These are phyloP conservation scores for Epinephelus awoara DNA, from an alignment of 2,797 vertebrate genomes.

Conservation along the genomic window DNA sequence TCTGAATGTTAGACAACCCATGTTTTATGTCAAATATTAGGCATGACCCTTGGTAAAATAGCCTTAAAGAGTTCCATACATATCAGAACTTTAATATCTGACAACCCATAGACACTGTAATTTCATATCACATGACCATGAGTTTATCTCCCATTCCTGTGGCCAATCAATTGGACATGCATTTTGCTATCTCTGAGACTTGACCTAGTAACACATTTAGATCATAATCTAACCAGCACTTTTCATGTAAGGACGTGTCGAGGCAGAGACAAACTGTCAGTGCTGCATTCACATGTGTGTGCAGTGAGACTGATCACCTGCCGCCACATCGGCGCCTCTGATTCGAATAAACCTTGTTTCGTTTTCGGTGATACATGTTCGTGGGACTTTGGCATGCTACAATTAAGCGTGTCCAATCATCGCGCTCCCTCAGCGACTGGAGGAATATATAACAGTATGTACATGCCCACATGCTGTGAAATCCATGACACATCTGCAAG, in stretches of 20 bases:
- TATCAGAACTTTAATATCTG: constrained; percentile 20
- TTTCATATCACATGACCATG: constrained; percentile 21
- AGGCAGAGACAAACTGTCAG: background rate
- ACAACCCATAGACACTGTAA: constrained; percentile 18
- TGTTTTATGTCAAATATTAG: constrained; percentile 2
- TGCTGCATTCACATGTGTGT: background rate
- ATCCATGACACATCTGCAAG: constrained; percentile 44
- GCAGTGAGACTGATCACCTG: constrained; percentile 38
- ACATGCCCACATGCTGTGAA: constrained; percentile 35
- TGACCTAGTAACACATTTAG: constrained; percentile 68
- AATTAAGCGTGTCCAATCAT: constrained; percentile 30
- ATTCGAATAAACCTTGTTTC: constrained; percentile 42
- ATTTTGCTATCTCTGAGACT: constrained; percentile 32
- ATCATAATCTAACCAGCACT: constrained; percentile 30
- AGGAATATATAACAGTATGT: constrained; percentile 12
- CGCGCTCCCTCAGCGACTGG: constrained; percentile 1
- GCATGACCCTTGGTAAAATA: constrained; percentile 6
- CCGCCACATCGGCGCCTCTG: background rate
- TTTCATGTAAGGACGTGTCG: constrained; percentile 42
- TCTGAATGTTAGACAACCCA: background rate
- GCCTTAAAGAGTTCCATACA: background rate
- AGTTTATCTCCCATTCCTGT: constrained; percentile 30
- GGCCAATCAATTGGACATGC: constrained; percentile 56
- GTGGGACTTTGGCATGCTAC: background rate
- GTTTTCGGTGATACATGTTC: constrained; percentile 39